phyloP scores from a whole-genome alignment of 2,888 invertebrate genomes.

The Pachliopta kotzebuea region DNA sequence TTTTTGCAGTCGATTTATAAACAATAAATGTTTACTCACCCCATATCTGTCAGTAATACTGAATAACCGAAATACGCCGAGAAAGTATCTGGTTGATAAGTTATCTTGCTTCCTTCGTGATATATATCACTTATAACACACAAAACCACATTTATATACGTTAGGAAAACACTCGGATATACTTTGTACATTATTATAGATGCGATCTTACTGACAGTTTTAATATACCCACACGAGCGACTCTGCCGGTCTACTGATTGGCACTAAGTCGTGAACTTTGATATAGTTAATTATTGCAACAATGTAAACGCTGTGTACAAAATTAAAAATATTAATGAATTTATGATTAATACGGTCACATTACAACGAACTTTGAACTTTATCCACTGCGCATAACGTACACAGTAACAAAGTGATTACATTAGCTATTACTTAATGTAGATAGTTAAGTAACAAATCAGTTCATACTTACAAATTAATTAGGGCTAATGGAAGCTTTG shows the following conservation, averaged over 20 bases:
- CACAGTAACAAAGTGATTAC: too few relatives aligned
- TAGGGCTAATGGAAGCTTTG: too few relatives aligned
- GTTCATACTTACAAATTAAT: too few relatives aligned
- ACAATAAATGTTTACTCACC: constrained; percentile 42
- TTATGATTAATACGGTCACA: too few relatives aligned
- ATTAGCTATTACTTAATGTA: too few relatives aligned
- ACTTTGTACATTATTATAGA: constrained; percentile 1
- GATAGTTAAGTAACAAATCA: too few relatives aligned
- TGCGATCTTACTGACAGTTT: not conserved
- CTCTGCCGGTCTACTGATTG: not conserved
- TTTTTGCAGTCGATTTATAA: not conserved
- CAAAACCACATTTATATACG: constrained; percentile 7
- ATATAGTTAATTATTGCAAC: not conserved
- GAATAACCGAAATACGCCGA: constrained; percentile 59
- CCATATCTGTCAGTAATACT: constrained; percentile 46
- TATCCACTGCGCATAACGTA: too few relatives aligned
- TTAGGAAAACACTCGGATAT: not conserved
- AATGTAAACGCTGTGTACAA: constrained; percentile 4
- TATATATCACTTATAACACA: constrained; percentile 42
- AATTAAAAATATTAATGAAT: not conserved
- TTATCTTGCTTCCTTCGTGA: constrained; percentile 52
- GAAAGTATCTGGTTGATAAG: constrained; percentile 43
- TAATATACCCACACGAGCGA: not conserved
- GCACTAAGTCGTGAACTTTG: constrained; percentile 6
- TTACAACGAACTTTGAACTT: too few relatives aligned